Base-by-base conservation (phyloP, 1,140 invertebrate genomes). In the Leptoteleia sp. region DNA sequence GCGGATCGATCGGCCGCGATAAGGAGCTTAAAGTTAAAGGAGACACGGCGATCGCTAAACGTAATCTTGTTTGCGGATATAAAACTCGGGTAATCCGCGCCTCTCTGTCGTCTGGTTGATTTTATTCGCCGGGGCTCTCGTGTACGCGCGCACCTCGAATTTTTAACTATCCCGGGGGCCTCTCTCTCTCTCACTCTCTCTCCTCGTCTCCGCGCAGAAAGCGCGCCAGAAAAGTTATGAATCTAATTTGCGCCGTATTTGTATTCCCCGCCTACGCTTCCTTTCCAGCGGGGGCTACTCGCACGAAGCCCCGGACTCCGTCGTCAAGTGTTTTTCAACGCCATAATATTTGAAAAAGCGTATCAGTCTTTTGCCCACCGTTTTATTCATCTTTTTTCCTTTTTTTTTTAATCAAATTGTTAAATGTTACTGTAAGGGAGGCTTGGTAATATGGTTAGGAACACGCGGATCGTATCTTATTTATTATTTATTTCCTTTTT, bases 221-320 rank as follows among this genome's bases (percentile, higher is more conserved):
- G 84, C 81, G 82, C 83, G 83, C 80, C 84, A 83, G 85, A 85
- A 87, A 88, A 89, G 86, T 89, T 88, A 88, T 86, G 84, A 89
- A 89, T 89, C 87, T 86, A 88, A 89, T 89, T 89, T 88, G 85
- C 86, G 80, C 70, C 81, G 83, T 84, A 83, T 87, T 87, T 83
- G 83, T 83, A 85, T 85, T 81, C 81, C 81, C 62, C 6, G 3
- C 6, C 22, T 25, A 6, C 22, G 3, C 22, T 25, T 25, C 22
- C 22, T 25, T 25, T 25, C 3, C 22, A 6, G 6, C 22, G 22
- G 6, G 22, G 6, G 22, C 22, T 6, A 25, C 22, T 25, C 22
- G 22, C 22, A 25, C 22, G 22, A 25, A 3, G 22, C 22, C 22
- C 22, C n/a, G n/a, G 22, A 6, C 22, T 25, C 22, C 22, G 3